phyloP scores from a whole-genome alignment of 1,140 invertebrate genomes.

The Bombus breviceps region DNA sequence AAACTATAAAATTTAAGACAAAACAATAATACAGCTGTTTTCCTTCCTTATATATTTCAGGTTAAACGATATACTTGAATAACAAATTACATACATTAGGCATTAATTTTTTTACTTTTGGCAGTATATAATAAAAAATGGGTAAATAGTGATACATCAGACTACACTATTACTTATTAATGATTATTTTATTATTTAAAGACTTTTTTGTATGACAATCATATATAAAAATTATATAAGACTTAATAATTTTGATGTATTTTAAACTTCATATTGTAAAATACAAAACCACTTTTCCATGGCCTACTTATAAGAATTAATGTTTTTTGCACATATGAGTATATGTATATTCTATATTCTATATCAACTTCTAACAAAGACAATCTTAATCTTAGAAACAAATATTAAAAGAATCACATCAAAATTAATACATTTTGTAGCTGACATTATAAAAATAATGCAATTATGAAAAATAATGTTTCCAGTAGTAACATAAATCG shows the following conservation, averaged over 20 bases:
- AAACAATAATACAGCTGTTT: background rate
- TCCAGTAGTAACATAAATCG: no score
- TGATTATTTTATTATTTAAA: background rate
- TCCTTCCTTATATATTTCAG: background rate
- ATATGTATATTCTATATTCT: background rate
- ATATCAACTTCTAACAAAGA: no score
- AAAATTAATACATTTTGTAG: no score
- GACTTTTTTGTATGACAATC: background rate
- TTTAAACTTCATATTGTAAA: background rate
- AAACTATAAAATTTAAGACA: background rate
- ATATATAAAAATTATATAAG: background rate
- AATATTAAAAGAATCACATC: no score
- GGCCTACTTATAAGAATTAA: background rate
- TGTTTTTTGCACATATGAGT: background rate
- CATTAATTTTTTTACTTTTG: background rate
- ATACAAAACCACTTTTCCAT: background rate
- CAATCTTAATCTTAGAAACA: no score
- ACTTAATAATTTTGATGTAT: background rate
- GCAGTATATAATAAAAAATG: no score
- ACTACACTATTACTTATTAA: background rate
- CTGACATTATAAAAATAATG: background rate
- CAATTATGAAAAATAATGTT: no score
- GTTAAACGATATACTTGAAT: background rate
- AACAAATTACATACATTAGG: background rate
- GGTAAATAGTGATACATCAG: no score